A percentile compares a stretch with the other conserved stretches of the same genome.
phyloP scores from a whole-genome alignment of 2,888 invertebrate genomes.

The Lathronympha strigana region DNA sequence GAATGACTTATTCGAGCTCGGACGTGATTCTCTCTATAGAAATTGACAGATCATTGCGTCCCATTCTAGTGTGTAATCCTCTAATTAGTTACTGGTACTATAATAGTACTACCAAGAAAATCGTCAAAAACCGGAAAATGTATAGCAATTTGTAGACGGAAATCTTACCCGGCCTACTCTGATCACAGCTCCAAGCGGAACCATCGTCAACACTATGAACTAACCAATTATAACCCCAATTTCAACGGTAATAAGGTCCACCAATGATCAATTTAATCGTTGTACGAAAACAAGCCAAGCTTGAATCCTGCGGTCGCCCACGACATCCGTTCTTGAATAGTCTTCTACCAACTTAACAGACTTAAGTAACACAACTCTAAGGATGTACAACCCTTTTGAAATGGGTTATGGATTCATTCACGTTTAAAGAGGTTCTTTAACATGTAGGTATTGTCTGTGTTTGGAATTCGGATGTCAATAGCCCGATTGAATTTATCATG shows the following conservation, averaged over 20 bases:
- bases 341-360: background rate
- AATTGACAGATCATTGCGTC: too few species aligned
- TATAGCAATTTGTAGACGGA: conserved; percentile 9
- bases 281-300: conserved; percentile 46
- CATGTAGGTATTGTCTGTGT: conserved; percentile 11
- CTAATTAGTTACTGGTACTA: too few species aligned
- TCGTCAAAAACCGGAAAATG: conserved; percentile 2
- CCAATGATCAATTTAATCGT: too few species aligned
- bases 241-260: too few species aligned
- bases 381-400: background rate
- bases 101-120: conserved; percentile 1
- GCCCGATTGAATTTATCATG: background rate
- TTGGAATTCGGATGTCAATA: conserved; percentile 22
- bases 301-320: conserved; percentile 49
- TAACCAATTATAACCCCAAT: too few species aligned
- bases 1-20: too few species aligned
- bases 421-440: conserved; percentile 42
- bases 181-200: conserved; percentile 25
- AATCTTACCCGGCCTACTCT: conserved; percentile 14
- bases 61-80: too few species aligned
- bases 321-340: conserved; percentile 39
- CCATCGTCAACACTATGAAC: too few species aligned
- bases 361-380: background rate
- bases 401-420: conserved; percentile 26
- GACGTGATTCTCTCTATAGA: too few species aligned